A percentile compares a stretch with the other conserved stretches of the same genome.
phyloP scores from a whole-genome alignment of 2,797 vertebrate genomes.

The Lophotriccus pileatus region DNA sequence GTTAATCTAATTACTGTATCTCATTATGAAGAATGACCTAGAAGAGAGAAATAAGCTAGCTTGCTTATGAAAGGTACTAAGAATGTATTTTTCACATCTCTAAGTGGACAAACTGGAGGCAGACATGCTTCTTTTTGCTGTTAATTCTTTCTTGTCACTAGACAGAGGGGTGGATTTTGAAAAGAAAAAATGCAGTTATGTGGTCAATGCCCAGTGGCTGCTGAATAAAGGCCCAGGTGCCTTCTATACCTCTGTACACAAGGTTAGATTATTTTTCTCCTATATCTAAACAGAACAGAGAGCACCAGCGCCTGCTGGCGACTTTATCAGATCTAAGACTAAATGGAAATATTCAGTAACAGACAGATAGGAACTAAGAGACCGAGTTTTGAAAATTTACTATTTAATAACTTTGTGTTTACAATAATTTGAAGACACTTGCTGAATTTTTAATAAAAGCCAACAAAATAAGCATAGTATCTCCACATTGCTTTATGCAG shows the following conservation, averaged over 20 bases:
- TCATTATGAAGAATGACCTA: neutral
- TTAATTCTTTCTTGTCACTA: neutral
- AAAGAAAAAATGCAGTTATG: neutral
- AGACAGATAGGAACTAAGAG: neutral
- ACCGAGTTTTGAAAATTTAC: neutral
- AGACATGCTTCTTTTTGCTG: neutral
- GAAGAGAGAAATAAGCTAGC: neutral
- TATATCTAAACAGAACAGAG: neutral
- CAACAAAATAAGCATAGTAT: neutral
- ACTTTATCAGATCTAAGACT: neutral
- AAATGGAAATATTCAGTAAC: neutral
- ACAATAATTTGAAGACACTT: conserved; percentile 1
- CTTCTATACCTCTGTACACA: neutral
- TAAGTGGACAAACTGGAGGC: neutral
- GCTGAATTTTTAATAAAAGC: conserved; percentile 35
- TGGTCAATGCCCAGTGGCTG: neutral
- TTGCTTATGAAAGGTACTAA: neutral
- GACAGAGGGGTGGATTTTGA: neutral
- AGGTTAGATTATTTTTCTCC: neutral
- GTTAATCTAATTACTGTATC: neutral
- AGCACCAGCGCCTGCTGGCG: neutral
- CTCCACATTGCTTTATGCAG: neutral
- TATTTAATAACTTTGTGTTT: neutral
- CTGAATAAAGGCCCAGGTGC: neutral
- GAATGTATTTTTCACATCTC: neutral